Evolutionary conservation across 1,140 invertebrate genomes (phyloP), one percentile per base, ranked within the genome.

Genomic region (Plectrocnemia conspersa): DNA sequence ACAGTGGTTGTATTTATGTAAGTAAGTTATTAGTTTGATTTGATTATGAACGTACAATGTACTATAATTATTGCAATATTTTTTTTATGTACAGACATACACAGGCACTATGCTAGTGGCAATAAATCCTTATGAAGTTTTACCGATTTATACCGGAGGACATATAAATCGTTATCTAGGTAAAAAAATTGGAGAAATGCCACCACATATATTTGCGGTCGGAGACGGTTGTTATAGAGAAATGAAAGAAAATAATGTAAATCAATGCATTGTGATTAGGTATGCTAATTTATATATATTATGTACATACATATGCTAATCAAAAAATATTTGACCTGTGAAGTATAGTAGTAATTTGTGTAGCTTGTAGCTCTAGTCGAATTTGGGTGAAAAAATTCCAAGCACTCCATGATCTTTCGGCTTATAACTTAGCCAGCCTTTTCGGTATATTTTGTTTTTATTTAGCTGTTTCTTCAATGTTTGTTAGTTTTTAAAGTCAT

Each of bases 261-360:
- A 94, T 72, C 93, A 97, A 69, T 94, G 90, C 66, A 86, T 96
- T 48, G 89, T 95, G 35, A 95, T 95, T 59, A 89, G 86, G 86
- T 88, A 68, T 18, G 29, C 10, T n/a, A n/a, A n/a, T n/a, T n/a
- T n/a, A n/a, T n/a, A n/a, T n/a, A n/a, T n/a, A n/a, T n/a, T n/a
- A n/a, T n/a, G n/a, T n/a, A n/a, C n/a, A n/a, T n/a, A n/a, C n/a
- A n/a, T n/a, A n/a, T n/a, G n/a, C n/a, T n/a, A n/a, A n/a, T n/a
- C n/a, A n/a, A n/a, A n/a, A n/a, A n/a, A n/a, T n/a, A n/a, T n/a
- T n/a, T n/a, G n/a, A n/a, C n/a, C n/a, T n/a, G n/a, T n/a, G n/a
- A n/a, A n/a, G n/a, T n/a, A n/a, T n/a, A n/a, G n/a, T n/a, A n/a
- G n/a, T n/a, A n/a, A n/a, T n/a, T n/a, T n/a, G n/a, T n/a, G n/a